These are phyloP conservation scores for Eristalis pertinax DNA, from an alignment of 2,888 invertebrate genomes.

Conservation along the genomic window DNA sequence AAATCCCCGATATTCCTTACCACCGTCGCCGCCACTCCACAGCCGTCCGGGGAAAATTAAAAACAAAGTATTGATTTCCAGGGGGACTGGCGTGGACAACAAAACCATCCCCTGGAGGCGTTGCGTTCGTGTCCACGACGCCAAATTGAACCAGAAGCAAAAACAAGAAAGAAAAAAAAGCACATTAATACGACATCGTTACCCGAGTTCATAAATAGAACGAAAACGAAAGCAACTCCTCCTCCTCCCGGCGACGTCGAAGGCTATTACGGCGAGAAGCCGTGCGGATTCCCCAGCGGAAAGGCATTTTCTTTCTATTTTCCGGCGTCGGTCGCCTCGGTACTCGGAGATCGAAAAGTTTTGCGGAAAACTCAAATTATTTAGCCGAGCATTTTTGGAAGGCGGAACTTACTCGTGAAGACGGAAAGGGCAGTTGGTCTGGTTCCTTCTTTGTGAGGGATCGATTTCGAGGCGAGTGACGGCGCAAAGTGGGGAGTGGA, in stretches of 20 bases:
- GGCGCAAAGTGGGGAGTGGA: too few relatives aligned
- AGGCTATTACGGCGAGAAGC: neutral
- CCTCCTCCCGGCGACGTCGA: neutral
- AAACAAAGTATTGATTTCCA: slow-evolving; percentile 20
- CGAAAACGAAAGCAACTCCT: slow-evolving; percentile 4
- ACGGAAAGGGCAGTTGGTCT: too few relatives aligned
- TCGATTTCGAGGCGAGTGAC: too few relatives aligned
- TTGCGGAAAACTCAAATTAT: neutral
- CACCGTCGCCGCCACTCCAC: neutral
- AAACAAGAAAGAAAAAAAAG: neutral
- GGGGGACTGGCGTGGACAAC: neutral
- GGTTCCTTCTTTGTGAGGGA: too few relatives aligned
- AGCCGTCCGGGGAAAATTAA: neutral
- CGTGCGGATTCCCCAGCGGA: too few relatives aligned
- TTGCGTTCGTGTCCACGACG: neutral
- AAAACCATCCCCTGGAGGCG: neutral
- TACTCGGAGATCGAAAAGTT: neutral
- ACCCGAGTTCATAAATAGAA: slow-evolving; percentile 19
- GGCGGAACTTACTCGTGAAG: too few relatives aligned
- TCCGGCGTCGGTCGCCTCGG: neutral
- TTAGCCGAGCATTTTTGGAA: neutral
- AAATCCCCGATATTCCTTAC: too few relatives aligned
- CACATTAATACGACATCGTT: slow-evolving; percentile 1
- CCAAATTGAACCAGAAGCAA: neutral
- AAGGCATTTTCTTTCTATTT: neutral